phyloP scores from a whole-genome alignment of 64 coral and sea anemone species.

The Montipora foliosa region DNA sequence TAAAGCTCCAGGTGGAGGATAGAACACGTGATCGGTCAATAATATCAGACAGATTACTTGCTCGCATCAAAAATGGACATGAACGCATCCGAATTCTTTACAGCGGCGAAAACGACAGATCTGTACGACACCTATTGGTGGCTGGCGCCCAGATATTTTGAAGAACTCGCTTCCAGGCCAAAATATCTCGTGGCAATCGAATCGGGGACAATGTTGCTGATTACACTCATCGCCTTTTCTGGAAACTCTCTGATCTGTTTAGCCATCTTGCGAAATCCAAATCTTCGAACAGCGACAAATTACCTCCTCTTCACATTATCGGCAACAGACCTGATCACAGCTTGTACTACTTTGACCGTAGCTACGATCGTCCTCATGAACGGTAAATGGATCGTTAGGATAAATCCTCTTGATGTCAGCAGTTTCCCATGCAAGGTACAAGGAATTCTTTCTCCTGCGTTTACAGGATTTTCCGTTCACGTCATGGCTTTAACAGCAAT shows the following conservation, averaged over 20 bases:
- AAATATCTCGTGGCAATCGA: constrained; percentile 14
- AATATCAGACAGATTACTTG: not conserved
- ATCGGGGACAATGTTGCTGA: constrained; percentile 4
- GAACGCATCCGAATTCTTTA: not conserved
- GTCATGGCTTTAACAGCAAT: constrained; percentile 28
- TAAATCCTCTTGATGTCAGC: constrained; percentile 22
- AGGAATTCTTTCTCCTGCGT: constrained; percentile 15
- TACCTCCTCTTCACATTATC: constrained; percentile 7
- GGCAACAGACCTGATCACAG: not conserved
- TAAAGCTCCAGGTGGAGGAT: too few relatives aligned
- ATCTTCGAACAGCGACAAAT: constrained; percentile 18
- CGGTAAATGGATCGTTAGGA: constrained; percentile 25
- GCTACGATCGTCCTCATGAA: constrained; percentile 19
- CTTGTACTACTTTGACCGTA: not conserved
- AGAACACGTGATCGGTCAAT: too few relatives aligned
- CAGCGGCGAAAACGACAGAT: not conserved
- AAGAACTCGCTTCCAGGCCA: constrained; percentile 33
- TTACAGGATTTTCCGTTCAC: constrained; percentile 15
- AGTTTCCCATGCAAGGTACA: not conserved
- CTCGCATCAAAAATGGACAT: not conserved
- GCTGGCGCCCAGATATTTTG: constrained; percentile 43
- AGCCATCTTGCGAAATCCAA: not conserved
- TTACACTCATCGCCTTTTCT: not conserved
- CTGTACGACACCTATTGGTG: constrained; percentile 21
- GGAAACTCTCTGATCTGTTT: constrained; percentile 37